Evolutionary conservation across 2,888 invertebrate species (phyloP), one percentile per base, ranked within the genome.

Genomic region (Fragum sueziense): DNA sequence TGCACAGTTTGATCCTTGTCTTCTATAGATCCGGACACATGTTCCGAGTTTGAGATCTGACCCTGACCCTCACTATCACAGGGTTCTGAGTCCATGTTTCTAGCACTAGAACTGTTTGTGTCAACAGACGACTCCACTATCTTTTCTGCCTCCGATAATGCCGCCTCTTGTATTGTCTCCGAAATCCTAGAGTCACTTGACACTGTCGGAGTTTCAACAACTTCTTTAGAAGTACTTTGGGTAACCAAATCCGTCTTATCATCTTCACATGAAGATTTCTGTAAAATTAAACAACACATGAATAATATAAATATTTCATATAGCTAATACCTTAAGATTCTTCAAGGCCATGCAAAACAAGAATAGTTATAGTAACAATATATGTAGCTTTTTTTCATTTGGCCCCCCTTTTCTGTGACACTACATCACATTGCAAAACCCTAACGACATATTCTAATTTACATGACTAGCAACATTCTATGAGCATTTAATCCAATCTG

Each of bases 41-140:
- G 62, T 34, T 76, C 78, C 31, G 70, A 72, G 52, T 76, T 78
- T 79, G 81, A 80, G 84, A 81, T 80, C 80, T 67, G 71, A n/a
- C 20, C 47, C 47, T 47, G 47, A 47, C n/a, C 47, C 47, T 47
- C 47, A 9, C 3, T 14, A 47, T 20, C 47, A 9, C 20, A 47
- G 47, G 47, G 47, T 25, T 69, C 61, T 41, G 61, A 80, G 80
- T 78, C 80, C 80, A 76, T 80, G 77, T 80, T 75, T 69, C 54
- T 54, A 31, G 65, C 59, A 57, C 74, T 78, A 59, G 75, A 73
- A 73, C 80, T 68, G 80, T 78, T 80, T 47, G 75, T 72, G 67
- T 83, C 80, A 68, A 79, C 79, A 79, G 74, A 70, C 67, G 73
- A 77, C 74, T 77, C 71, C 29, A 74, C 73, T 65, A 29, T 47